Evolutionary conservation across 2,797 vertebrate genomes (phyloP), one percentile per base, ranked within the genome.

Genomic region (Brotogeris chrysoptera): DNA sequence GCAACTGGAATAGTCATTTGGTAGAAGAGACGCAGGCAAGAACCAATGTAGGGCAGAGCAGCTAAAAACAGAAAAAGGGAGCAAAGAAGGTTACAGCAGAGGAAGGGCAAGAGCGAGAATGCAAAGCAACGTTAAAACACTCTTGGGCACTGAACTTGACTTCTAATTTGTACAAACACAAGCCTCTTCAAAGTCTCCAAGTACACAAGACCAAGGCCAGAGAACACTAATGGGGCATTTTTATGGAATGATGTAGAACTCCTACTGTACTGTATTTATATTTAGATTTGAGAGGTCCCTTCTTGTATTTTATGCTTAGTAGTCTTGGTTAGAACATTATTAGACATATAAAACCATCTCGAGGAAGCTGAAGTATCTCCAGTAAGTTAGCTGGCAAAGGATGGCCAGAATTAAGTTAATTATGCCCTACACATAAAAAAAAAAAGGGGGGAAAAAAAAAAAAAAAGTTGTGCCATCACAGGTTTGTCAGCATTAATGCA

Each of bases 11-110:
- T 43, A 61, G 39, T 81, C n/a, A 50, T 57, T 78, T 86, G 55
- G 61, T 77, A 57, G 41, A 91, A 77, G 47, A 90, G 41, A 83
- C 28, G 49, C 52, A 85, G 53, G 43, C 27, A 61, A 89, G 50
- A 90, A 43, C 28, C 66, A 73, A 94, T 92, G 87, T 94, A 96
- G 91, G 94, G 23, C 82, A 93, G 68, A 90, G n/a, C 11, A 91
- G 83, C 90, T 94, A 96, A 92, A 96, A 96, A 88, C 77, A 93
- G 93, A 86, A 86, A 94, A 96, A 80, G 77, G 32, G 53, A 90
- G 44, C 91, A 92, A 78, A 91, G 90, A 83, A 95, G 92, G 94
- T 90, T 95, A 94, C 36, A 87, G 69, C 52, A 86, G 65, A 90
- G 16, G 20, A 93, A 94, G 65, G 89, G 28, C 81, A 91, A 92